Evolutionary conservation across 2,113 vertebrate genomes (phyloP).

Genomic region (Sula dactylatra): DNA sequence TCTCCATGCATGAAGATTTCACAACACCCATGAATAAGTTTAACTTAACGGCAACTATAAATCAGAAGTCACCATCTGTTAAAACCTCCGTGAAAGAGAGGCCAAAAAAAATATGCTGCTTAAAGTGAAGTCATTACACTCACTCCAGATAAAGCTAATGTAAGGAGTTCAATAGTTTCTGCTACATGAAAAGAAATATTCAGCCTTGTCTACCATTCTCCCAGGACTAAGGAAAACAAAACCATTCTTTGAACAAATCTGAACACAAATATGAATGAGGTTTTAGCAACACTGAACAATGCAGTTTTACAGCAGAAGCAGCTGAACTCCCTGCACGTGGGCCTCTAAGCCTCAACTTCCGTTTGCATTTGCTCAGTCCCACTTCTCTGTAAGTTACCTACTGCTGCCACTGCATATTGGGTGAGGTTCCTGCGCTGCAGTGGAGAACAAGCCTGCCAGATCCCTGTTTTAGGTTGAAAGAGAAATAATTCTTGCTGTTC

Average conservation of each 20-base stretch:
- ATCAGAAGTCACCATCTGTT: neutral
- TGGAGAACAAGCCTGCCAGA: slow-evolving; percentile 81
- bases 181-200: neutral
- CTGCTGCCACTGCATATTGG: slow-evolving; percentile 85
- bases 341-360: neutral
- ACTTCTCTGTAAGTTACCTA: slow-evolving; percentile 77
- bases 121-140: neutral
- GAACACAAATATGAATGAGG: neutral
- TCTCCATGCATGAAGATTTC: neutral
- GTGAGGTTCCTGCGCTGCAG: slow-evolving; percentile 85
- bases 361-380: neutral
- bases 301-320: neutral
- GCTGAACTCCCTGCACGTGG: neutral
- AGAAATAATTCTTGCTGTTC: slow-evolving; percentile 82
- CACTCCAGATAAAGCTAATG: neutral
- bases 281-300: neutral
- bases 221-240: neutral
- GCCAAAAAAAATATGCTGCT: neutral
- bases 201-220: neutral
- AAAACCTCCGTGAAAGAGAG: neutral
- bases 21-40: neutral
- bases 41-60: neutral
- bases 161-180: neutral
- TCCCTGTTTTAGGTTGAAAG: slow-evolving; percentile 80
- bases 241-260: neutral